phyloP scores from a whole-genome alignment of 2,888 invertebrate species.

The Heteropelma amictum region DNA sequence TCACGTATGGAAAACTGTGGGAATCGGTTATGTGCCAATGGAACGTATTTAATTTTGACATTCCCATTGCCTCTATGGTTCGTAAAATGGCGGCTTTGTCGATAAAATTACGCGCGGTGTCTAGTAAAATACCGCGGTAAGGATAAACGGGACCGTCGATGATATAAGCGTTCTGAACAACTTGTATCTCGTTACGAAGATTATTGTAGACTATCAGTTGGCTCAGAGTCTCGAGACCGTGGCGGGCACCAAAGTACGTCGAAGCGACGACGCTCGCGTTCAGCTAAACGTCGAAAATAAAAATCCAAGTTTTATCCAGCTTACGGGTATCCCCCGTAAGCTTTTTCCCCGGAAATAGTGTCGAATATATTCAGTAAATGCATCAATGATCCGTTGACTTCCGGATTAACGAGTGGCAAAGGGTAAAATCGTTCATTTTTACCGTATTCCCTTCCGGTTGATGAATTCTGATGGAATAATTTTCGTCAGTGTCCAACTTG shows the following conservation, averaged over 20 bases:
- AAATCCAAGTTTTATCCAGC: neutral
- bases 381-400: neutral
- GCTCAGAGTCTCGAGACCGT: constrained; percentile 84
- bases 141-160: constrained; percentile 90
- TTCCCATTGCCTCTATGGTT: constrained; percentile 93
- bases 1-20: constrained; percentile 94
- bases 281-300: constrained; percentile 62
- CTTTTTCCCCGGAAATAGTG: neutral
- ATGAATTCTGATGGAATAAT: constrained; percentile 76
- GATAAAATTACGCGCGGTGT: constrained; percentile 94
- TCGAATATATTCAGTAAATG: no score
- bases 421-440: constrained; percentile 5
- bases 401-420: neutral
- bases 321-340: neutral
- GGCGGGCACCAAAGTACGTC: constrained; percentile 84
- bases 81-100: constrained; percentile 85
- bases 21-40: constrained; percentile 98
- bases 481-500: constrained; percentile 81
- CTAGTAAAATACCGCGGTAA: constrained; percentile 92
- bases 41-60: constrained; percentile 94
- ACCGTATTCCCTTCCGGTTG: constrained; percentile 60
- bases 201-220: constrained; percentile 86
- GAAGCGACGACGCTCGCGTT: constrained; percentile 80
- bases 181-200: constrained; percentile 81
- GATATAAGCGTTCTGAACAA: constrained; percentile 82